Percentiles rank a stretch among this genome's conserved stretches.
Evolutionary conservation across 1,140 invertebrate genomes (phyloP).

Genomic region (Drosophila mauritiana): DNA sequence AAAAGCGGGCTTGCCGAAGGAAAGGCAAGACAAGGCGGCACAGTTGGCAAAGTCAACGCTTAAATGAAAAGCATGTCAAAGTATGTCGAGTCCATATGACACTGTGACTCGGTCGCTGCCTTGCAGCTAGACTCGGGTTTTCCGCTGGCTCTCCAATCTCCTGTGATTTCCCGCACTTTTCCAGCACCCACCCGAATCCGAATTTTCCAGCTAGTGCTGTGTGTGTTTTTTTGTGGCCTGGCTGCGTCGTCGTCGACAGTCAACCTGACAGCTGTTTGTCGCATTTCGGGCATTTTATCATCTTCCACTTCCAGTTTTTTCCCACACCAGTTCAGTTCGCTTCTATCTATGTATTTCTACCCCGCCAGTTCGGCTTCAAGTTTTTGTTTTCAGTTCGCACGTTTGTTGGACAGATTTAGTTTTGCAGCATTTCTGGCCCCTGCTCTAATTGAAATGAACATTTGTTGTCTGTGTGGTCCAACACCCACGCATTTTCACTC

Average conservation of each 20-base stretch:
- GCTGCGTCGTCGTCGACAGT: slow-evolving; percentile 61
- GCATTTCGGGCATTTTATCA: slow-evolving; percentile 76
- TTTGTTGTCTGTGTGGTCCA: slow-evolving; percentile 54
- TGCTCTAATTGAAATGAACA: slow-evolving; percentile 74
- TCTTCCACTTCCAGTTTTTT: slow-evolving; percentile 46
- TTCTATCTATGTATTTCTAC: not conserved
- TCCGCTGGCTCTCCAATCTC: slow-evolving; percentile 28
- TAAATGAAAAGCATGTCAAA: slow-evolving; percentile 69
- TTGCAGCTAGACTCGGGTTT: slow-evolving; percentile 23
- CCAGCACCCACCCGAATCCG: not conserved
- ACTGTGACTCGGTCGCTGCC: slow-evolving; percentile 40
- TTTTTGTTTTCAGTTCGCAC: slow-evolving; percentile 10
- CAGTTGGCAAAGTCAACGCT: slow-evolving; percentile 61
- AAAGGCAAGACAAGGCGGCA: slow-evolving; percentile 33
- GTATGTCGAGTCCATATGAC: slow-evolving; percentile 73
- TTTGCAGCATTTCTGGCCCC: slow-evolving; percentile 49
- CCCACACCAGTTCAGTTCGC: not conserved
- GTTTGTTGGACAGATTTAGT: slow-evolving; percentile 63
- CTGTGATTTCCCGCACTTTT: slow-evolving; percentile 19
- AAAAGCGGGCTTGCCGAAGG: not conserved
- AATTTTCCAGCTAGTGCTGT: slow-evolving; percentile 12
- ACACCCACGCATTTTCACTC: slow-evolving; percentile 18
- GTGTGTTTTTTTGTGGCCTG: slow-evolving; percentile 41
- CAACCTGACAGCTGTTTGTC: slow-evolving; percentile 78
- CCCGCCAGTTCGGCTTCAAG: not conserved